A percentile compares a stretch with the other conserved stretches of the same genome.
Evolutionary conservation across 2,113 vertebrate genomes (phyloP).

Genomic region (Notarius quadriscutis): DNA sequence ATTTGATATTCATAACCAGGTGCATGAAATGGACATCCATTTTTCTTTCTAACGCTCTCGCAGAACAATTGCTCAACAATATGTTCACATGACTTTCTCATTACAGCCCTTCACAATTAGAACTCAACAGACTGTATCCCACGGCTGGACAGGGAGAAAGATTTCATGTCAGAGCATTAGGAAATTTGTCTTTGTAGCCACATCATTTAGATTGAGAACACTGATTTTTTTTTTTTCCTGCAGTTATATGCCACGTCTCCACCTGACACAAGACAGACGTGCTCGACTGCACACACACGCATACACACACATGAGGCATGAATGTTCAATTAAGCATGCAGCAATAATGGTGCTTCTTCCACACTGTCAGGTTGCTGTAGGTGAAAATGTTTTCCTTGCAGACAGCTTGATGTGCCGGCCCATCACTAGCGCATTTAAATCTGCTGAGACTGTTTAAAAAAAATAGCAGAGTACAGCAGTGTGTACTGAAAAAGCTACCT

Average conservation of each 20-base stretch:
- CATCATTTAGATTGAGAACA: conserved; percentile 97
- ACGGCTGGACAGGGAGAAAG: conserved; percentile 78
- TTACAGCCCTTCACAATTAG: conserved; percentile 46
- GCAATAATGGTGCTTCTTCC: conserved; percentile 91
- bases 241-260: conserved; percentile 87
- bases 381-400: conserved; percentile 86
- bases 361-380: conserved; percentile 88
- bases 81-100: conserved; percentile 62
- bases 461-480: neutral
- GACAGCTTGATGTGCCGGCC: conserved; percentile 86
- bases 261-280: conserved; percentile 87
- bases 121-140: conserved; percentile 65
- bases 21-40: neutral
- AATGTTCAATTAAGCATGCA: conserved; percentile 95
- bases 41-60: neutral
- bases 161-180: conserved; percentile 91
- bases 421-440: conserved; percentile 82
- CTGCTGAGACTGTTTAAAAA: conserved; percentile 94
- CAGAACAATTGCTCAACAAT: conserved; percentile 34
- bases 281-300: conserved; percentile 85
- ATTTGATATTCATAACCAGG: conserved; percentile 40
- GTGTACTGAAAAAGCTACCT: neutral
- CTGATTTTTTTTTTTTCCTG: conserved; percentile 95
- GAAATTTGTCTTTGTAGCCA: conserved; percentile 93
- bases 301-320: conserved; percentile 85